Base-by-base conservation (phyloP, 1,140 invertebrate species). In the Drosophila oshimai region DNA sequence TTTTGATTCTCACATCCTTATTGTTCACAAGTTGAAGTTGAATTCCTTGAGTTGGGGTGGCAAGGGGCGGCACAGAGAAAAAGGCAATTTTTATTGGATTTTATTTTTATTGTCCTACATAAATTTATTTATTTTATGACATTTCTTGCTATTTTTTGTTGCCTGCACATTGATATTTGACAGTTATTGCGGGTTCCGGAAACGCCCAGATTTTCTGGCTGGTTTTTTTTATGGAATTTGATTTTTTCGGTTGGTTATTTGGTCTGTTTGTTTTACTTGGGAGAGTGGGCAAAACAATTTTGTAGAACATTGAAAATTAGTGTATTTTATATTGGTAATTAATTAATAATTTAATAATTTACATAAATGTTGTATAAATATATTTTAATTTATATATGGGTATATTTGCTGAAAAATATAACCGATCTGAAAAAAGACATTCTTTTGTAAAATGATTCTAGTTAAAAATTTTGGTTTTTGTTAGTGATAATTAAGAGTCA, bases 71-170 rank as follows among this genome's bases (percentile, higher is more conserved):
- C 4, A 9, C 2, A 49, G 4, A 10, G 20, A 36, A 41, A 64
- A 55, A 55, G 28, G 44, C 41, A 47, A 68, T 61, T 80, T 86
- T 80, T 86, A 87, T 86, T 73, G 62, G 20, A 73, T 87, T 77
- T 70, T 45, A 69, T 77, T 87, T 87, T 87, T 87, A 87, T 87
- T 87, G 54, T 67, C 44, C 28, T 47, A 65, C 72, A 86, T 80
- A 84, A 84, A 84, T 84, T 80, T 86, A 73, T 76, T 68, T 76
- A 81, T 73, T 86, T 72, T 87, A 80, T 80, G 60, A 49, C 50
- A 60, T 78, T 64, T 65, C 42, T 61, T 45, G 29, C 5, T 55
- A 33, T 36, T 50, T 55, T 58, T 50, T 17, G 36, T 61, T 60
- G 47, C 15, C 34, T 49, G 46, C 62, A 84, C 61, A 73, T 86